Percentiles rank a stretch among this genome's conserved stretches.
Evolutionary conservation across 2,797 vertebrate genomes (phyloP).

Genomic region (Echeneis naucrates): DNA sequence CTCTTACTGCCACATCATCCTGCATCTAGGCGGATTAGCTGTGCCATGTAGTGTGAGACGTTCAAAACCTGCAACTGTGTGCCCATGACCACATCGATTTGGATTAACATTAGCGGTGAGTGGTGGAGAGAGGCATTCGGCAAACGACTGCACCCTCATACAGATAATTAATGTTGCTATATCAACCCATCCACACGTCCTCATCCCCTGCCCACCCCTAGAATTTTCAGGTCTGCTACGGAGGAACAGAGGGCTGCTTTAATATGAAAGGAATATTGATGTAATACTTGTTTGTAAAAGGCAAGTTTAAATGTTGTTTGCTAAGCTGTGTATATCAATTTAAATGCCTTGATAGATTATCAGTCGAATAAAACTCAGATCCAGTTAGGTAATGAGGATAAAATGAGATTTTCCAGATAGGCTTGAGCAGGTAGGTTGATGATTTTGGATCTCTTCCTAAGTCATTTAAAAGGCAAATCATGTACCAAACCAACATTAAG

Average conservation of each 20-base stretch:
- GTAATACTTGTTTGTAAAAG: background rate
- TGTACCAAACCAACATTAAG: background rate
- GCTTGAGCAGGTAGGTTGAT: background rate
- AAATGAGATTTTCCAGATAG: conserved; percentile 28
- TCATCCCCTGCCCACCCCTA: conserved; percentile 1
- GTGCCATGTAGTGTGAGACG: conserved; percentile 33
- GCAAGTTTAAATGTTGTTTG: too few species aligned
- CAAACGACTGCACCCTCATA: conserved; percentile 47
- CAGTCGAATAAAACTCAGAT: conserved; percentile 28
- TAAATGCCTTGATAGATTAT: conserved; percentile 19
- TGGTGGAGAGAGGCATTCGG: conserved; percentile 66
- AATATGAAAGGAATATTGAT: conserved; percentile 7
- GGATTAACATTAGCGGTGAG: conserved; percentile 31
- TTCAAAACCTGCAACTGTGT: conserved; percentile 33
- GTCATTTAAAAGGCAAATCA: conserved; percentile 11
- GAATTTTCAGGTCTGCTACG: conserved; percentile 19
- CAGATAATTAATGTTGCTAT: conserved; percentile 55
- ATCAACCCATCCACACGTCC: conserved; percentile 32
- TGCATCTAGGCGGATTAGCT: conserved; percentile 56
- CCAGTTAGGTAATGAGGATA: conserved; percentile 44
- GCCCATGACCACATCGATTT: conserved; percentile 48
- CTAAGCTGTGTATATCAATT: conserved; percentile 5
- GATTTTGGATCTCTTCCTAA: conserved; percentile 18
- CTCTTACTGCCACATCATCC: conserved; percentile 39
- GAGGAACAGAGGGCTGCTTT: background rate